Evolutionary conservation across 2,113 vertebrate genomes (phyloP).

Genomic region (Takifugu flavidus): DNA sequence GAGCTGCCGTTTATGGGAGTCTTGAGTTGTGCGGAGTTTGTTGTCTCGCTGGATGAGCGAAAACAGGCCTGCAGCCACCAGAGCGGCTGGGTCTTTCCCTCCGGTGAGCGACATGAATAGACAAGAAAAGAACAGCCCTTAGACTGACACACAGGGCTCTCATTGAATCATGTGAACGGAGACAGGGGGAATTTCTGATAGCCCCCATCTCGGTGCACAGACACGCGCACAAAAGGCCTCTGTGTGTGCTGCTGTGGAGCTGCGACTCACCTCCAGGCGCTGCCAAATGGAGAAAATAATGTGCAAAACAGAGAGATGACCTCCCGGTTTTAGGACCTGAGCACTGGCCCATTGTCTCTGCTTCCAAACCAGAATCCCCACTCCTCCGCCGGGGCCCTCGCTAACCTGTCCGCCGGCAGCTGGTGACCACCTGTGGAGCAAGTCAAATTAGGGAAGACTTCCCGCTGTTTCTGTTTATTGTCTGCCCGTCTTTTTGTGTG

Average conservation of each 20-base stretch:
- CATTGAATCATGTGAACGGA: conserved; percentile 84
- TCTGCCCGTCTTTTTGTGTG: conserved; percentile 80
- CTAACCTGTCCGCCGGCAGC: conserved; percentile 91
- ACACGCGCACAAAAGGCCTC: conserved; percentile 86
- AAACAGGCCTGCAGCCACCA: conserved; percentile 60
- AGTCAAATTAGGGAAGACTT: conserved; percentile 91
- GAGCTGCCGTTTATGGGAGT: no score
- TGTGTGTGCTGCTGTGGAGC: conserved; percentile 80
- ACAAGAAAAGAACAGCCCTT: conserved; percentile 80
- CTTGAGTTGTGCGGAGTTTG: conserved; percentile 32
- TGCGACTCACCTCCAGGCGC: conserved; percentile 86
- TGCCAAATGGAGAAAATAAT: conserved; percentile 73
- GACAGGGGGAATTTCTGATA: conserved; percentile 80
- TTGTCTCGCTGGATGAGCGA: conserved; percentile 58
- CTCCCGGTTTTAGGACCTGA: conserved; percentile 88
- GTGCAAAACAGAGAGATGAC: conserved; percentile 44
- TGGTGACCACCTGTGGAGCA: conserved; percentile 94
- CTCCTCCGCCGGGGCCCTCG: conserved; percentile 66
- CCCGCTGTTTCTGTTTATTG: conserved; percentile 89
- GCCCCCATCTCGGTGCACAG: conserved; percentile 82
- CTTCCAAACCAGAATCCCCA: conserved; percentile 50
- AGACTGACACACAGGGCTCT: conserved; percentile 82
- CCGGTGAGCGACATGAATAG: conserved; percentile 73
- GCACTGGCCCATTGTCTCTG: conserved; percentile 79
- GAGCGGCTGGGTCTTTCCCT: conserved; percentile 57